phyloP scores from a whole-genome alignment of 2,888 invertebrate species.

The Pristionchus japonicus region DNA sequence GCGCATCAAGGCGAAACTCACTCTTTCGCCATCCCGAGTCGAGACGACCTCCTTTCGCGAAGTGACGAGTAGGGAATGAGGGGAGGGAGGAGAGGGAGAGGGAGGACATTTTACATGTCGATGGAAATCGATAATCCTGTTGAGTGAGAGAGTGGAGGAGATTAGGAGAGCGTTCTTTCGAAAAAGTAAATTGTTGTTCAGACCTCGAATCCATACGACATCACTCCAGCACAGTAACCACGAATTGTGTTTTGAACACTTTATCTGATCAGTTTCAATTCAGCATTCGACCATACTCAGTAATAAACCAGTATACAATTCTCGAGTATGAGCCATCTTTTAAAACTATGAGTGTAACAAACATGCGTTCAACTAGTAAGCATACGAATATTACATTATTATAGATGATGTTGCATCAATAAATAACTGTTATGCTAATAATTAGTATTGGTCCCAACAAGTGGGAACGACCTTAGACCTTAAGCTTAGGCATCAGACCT shows the following conservation, averaged over 20 bases:
- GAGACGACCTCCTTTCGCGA: not conserved
- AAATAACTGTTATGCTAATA: not conserved
- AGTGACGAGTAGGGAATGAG: not conserved
- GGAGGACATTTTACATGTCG: not conserved
- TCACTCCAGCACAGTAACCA: not conserved
- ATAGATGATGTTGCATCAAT: not conserved
- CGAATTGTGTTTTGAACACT: not conserved
- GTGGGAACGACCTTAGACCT: too few relatives aligned
- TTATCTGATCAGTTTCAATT: not conserved
- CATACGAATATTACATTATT: not conserved
- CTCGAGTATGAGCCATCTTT: not conserved
- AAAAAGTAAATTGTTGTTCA: too few relatives aligned
- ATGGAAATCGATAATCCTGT: not conserved
- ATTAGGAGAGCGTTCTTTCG: not conserved
- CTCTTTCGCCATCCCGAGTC: not conserved
- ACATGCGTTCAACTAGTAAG: not conserved
- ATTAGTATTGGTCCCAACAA: too few relatives aligned
- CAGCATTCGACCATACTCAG: not conserved
- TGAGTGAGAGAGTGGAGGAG: not conserved
- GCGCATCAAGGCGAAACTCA: not conserved
- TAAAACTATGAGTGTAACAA: not conserved
- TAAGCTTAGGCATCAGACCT: too few relatives aligned
- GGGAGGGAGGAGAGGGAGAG: not conserved
- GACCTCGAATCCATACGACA: not conserved
- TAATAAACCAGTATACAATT: slow-evolving; percentile 1